Base-by-base conservation (phyloP, 2,888 invertebrate species). In the Cantharis nigra region DNA sequence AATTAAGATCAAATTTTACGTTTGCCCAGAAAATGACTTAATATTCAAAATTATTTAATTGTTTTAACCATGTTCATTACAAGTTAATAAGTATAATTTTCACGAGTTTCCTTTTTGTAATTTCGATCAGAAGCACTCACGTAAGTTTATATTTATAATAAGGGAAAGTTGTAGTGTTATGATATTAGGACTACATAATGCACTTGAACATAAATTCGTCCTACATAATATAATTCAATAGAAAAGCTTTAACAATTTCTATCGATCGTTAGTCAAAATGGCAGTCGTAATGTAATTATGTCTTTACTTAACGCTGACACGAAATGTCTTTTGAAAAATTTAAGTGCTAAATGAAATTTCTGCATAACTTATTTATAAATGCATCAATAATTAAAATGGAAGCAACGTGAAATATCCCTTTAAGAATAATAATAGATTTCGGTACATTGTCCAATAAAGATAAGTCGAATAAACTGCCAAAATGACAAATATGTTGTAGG, bases 241-340 rank as follows among this genome's bases (percentile, higher is more conserved):
- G n/a, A 20, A 67, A 67, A 67, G 65, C 65, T 67, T 67, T 67
- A 67, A 67, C 65, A 67, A 67, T 67, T 67, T 67, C 20, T 26
- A 67, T 67, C 65, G 65, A 67, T 67, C 65, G 65, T 67, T 67
- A 23, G 65, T 67, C 65, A 67, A 67, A 67, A 67, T 67, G 65
- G 26, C 20, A 67, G 65, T 23, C 65, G 65, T 67, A 67, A 67
- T 67, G 23, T 26, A 67, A 67, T 67, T 67, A 67, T 67, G 65
- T 67, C 65, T 67, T 26, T 67, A 67, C 65, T 67, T 67, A 67
- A 26, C 65, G 65, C 65, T 14, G 13, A 23, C n/a, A 23, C 9
- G 13, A 67, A 67, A 67, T 67, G 65, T 67, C 26, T 26, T 67
- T 67, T 67, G n/a, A 49, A 49, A 49, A 49, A 49, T 13, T n/a